These are phyloP conservation scores for Muntiacus muntjak DNA, from an alignment of 2,113 vertebrate genomes.

Conservation along the genomic window DNA sequence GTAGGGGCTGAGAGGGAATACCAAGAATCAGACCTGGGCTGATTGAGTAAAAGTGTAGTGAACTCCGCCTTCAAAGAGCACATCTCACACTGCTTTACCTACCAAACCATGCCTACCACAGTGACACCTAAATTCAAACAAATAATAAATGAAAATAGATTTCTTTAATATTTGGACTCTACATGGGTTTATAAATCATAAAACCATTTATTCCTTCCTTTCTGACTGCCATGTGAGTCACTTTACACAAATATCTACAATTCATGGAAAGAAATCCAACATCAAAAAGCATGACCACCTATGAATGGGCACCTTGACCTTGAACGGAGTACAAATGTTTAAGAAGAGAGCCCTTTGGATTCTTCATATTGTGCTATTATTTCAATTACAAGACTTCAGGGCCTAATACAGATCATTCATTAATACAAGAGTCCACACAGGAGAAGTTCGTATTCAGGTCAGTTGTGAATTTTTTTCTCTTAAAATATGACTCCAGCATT, in stretches of 20 bases:
- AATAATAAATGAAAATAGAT: background rate
- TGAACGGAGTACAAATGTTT: background rate
- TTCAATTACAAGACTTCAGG: background rate
- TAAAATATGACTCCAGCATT: background rate
- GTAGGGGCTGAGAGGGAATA: background rate
- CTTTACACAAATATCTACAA: slow-evolving; percentile 7
- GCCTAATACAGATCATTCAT: background rate
- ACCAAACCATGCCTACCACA: background rate
- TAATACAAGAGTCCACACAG: background rate
- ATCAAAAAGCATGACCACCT: background rate
- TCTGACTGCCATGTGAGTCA: slow-evolving; percentile 3
- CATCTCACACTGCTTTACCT: background rate
- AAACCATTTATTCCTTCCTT: slow-evolving; percentile 7
- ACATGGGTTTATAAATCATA: background rate
- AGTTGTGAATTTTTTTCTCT: background rate
- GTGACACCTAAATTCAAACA: background rate
- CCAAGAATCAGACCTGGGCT: background rate
- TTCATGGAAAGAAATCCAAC: background rate
- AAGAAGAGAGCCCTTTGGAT: background rate
- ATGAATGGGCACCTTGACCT: background rate
- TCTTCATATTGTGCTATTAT: background rate
- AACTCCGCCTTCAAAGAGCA: background rate
- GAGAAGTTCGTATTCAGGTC: background rate
- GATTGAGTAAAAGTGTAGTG: background rate
- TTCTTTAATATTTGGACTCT: background rate